These are phyloP conservation scores for Stegodyphus mimosarum DNA, from an alignment of 1,140 invertebrate genomes.

Conservation along the genomic window DNA sequence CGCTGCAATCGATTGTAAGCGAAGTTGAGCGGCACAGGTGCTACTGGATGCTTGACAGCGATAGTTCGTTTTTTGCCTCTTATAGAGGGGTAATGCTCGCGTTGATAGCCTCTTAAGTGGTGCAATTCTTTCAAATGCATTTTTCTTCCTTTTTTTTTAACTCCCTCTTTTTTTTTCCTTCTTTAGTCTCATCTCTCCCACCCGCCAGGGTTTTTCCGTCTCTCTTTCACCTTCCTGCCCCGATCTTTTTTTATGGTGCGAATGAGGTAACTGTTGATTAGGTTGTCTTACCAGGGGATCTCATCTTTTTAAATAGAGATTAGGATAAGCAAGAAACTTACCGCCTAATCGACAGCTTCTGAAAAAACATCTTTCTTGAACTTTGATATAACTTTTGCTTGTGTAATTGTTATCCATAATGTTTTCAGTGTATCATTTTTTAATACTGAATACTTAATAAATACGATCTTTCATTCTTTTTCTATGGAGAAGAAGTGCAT, in stretches of 20 bases:
- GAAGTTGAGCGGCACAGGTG: slow-evolving; percentile 58
- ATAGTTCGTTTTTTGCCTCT: slow-evolving; percentile 57
- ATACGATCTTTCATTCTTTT: no score
- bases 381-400: no score
- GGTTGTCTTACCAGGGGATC: slow-evolving; percentile 42
- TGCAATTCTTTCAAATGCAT: slow-evolving; percentile 56
- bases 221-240: slow-evolving; percentile 8
- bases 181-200: slow-evolving; percentile 34
- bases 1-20: slow-evolving; percentile 52
- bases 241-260: slow-evolving; percentile 22
- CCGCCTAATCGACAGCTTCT: slow-evolving; percentile 12
- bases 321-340: slow-evolving; percentile 19
- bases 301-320: slow-evolving; percentile 52
- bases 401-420: no score
- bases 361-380: background rate
- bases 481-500: no score
- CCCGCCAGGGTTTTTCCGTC: slow-evolving; percentile 31
- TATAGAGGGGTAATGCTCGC: slow-evolving; percentile 56
- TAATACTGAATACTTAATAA: no score
- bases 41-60: slow-evolving; percentile 60
- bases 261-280: slow-evolving; percentile 59
- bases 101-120: slow-evolving; percentile 60
- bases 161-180: slow-evolving; percentile 24
- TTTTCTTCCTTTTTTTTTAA: slow-evolving; percentile 47
- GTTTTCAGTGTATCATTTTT: no score